phyloP scores from a whole-genome alignment of 2,888 invertebrate species.

The Clostera curtula region DNA sequence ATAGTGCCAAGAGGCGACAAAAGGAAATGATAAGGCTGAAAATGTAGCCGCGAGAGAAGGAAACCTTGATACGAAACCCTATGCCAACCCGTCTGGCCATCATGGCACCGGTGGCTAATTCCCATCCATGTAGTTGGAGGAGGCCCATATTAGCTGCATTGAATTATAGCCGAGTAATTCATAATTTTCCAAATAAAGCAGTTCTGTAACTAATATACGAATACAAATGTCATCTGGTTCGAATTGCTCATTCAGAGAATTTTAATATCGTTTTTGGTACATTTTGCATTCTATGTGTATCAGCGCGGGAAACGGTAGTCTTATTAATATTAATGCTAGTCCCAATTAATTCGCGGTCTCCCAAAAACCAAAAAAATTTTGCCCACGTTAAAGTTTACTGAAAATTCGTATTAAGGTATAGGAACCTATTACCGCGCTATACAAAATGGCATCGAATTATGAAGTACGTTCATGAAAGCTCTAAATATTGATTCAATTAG shows the following conservation, averaged over 20 bases:
- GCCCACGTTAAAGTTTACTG: not conserved
- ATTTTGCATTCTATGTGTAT: conserved; percentile 5
- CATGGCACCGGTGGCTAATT: too few species aligned
- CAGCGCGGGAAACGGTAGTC: conserved; percentile 7
- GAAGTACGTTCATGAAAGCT: too few species aligned
- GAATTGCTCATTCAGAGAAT: conserved; percentile 12
- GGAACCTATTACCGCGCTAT: too few species aligned
- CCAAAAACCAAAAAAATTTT: conserved; percentile 1
- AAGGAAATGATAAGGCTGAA: too few species aligned
- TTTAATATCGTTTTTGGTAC: conserved; percentile 5
- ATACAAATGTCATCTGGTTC: conserved; percentile 19
- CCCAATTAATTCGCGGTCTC: not conserved
- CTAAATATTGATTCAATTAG: too few species aligned
- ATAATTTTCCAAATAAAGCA: conserved; percentile 11
- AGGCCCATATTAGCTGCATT: conserved; percentile 8
- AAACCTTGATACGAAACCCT: too few species aligned
- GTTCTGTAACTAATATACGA: conserved; percentile 6
- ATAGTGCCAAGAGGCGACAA: too few species aligned
- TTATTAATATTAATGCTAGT: conserved; percentile 6
- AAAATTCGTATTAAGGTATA: too few species aligned
- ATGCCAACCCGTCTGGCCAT: too few species aligned
- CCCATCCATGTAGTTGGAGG: too few species aligned
- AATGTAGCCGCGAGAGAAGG: too few species aligned
- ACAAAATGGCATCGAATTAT: too few species aligned
- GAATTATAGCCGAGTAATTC: conserved; percentile 14